Evolutionary conservation across 2,113 vertebrate species (phyloP).

Genomic region (Podocnemis expansa): DNA sequence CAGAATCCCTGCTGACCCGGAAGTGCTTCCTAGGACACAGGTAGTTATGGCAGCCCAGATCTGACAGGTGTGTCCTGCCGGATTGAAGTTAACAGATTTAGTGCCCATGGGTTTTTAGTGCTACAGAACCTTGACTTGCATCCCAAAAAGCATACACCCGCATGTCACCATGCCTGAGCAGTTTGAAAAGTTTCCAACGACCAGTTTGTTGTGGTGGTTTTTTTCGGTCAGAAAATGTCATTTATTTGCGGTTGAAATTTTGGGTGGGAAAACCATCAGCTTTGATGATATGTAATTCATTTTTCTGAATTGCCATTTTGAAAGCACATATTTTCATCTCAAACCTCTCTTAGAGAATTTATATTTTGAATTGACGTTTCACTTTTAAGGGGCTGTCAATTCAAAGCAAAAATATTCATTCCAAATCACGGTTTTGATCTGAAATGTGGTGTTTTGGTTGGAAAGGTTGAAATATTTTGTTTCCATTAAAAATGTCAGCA

Average conservation of each 20-base stretch:
- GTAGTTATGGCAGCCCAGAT: constrained; percentile 61
- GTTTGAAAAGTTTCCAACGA: not conserved
- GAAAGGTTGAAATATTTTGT: not conserved
- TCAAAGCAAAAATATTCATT: not conserved
- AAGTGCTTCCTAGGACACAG: constrained; percentile 87
- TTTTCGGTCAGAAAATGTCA: not conserved
- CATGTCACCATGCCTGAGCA: no score
- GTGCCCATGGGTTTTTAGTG: not conserved
- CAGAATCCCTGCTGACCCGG: constrained; percentile 87
- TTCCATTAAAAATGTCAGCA: not conserved
- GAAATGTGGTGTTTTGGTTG: not conserved
- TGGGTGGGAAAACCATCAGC: not conserved
- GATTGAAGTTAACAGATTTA: not conserved
- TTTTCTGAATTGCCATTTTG: not conserved
- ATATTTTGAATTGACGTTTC: not conserved
- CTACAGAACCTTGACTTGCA: not conserved
- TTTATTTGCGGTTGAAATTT: not conserved
- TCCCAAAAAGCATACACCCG: no score
- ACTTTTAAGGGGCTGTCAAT: not conserved
- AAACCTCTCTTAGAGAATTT: not conserved
- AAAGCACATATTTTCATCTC: not conserved
- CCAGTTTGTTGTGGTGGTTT: not conserved
- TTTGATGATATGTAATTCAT: not conserved
- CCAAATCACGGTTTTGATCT: not conserved
- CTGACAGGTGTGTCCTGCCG: not conserved